Evolutionary conservation across 2,797 vertebrate species (phyloP).

Genomic region (Coluber constrictor): DNA sequence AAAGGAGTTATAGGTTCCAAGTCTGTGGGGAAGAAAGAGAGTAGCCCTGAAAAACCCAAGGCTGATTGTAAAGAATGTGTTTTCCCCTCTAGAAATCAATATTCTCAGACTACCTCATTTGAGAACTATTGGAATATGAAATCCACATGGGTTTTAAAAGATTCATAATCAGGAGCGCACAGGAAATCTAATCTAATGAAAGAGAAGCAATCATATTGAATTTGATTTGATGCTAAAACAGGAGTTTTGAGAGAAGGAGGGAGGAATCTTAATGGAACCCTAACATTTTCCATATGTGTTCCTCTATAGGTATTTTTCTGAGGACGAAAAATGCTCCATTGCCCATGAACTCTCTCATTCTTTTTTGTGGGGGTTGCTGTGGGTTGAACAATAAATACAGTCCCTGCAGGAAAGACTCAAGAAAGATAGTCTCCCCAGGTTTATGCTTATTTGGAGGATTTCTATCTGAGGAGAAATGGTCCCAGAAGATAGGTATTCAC

Average conservation of each 20-base stretch:
- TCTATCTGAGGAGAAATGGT: not conserved
- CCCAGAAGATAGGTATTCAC: not conserved
- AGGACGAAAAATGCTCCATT: constrained; percentile 10
- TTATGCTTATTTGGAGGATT: not conserved
- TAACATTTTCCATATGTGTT: constrained; percentile 37
- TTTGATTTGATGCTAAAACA: constrained; percentile 34
- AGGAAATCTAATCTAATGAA: constrained; percentile 38
- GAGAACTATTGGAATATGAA: constrained; percentile 26
- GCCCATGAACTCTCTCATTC: not conserved
- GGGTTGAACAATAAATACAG: not conserved
- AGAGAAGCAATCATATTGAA: constrained; percentile 23
- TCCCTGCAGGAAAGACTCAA: not conserved
- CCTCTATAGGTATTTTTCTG: constrained; percentile 31
- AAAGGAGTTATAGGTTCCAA: not conserved
- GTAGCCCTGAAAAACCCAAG: not conserved
- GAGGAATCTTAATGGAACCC: constrained; percentile 2
- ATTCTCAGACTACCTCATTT: constrained; percentile 8
- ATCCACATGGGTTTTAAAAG: constrained; percentile 33
- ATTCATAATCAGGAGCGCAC: constrained; percentile 26
- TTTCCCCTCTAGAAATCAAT: not conserved
- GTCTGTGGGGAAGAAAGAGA: not conserved
- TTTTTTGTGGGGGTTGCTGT: not conserved
- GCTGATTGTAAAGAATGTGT: constrained; percentile 1
- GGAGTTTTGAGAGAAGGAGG: not conserved
- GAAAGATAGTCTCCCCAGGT: not conserved